Base-by-base conservation (phyloP, 1,140 invertebrate species). In the Aradophagus sp. region DNA sequence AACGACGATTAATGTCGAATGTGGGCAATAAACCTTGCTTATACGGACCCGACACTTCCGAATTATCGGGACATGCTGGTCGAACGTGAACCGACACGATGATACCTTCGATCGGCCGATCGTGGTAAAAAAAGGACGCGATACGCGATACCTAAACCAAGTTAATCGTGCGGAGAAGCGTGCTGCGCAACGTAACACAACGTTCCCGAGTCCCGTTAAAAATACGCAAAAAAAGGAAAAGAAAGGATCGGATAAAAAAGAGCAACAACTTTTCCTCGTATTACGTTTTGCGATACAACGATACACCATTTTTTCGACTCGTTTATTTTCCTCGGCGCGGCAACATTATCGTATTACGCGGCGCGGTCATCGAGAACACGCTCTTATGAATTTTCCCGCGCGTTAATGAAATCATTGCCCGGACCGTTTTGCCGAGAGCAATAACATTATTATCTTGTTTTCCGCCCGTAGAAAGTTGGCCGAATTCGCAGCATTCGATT, bases 71-170 rank as follows among this genome's bases (percentile, higher is more conserved):
- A 29, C 11, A 29, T 10, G n/a, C 23, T 47, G 20, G 27, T 52
- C 23, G 10, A 44, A 44, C 38, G 27, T 42, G 44, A 44, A 1
- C 44, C 29, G 50, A 50, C 17, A 50, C 45, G 47, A 52, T 45
- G 53, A 58, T 58, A 67, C 53, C 15, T n/a, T 36, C 13, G 34
- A 48, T 44, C 48, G 11, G 14, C 34, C 35, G 34, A 55, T 27
- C 55, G 31, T n/a, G n/a, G n/a, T n/a, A n/a, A 19, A 14, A 52
- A 16, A 66, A 58, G 55, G 50, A 61, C 50, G 48, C 20, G 66
- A 62, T 56, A 70, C 44, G 36, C 34, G 66, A 70, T 56, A 58
- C 50, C 44, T 62, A 68, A 68, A 59, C 42, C 50, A 14, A 68
- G 34, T 62, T 61, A 62, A 35, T 62, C 48, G 56, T 44, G 56